Conservation (phyloP, 2,113 vertebrate genomes). For the Mormyrus lacerda region DNA sequence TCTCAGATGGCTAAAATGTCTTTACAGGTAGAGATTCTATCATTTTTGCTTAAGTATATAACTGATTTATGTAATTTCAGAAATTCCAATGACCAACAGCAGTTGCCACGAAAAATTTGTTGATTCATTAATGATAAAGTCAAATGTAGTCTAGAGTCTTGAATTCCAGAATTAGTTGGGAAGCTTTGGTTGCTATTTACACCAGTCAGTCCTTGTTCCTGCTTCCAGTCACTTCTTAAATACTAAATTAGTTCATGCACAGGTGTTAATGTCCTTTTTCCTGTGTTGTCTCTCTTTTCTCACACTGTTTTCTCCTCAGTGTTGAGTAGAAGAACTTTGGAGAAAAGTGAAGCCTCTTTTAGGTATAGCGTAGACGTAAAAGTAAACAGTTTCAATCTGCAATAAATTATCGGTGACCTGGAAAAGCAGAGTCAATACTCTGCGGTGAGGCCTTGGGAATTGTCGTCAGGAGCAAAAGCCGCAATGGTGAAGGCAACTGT, state of each 20-base stretch:
- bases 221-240: background rate
- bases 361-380: background rate
- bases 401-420: background rate
- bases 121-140: background rate
- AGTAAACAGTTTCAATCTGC: background rate
- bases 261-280: slow-evolving; percentile 1
- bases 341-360: background rate
- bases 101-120: background rate
- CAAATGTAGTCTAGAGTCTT: background rate
- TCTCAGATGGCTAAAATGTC: background rate
- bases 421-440: background rate
- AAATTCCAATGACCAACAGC: slow-evolving; percentile 1
- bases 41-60: background rate
- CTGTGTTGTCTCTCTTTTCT: background rate
- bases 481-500: background rate
- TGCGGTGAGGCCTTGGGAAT: background rate
- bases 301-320: background rate
- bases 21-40: background rate
- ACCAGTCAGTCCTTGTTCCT: background rate
- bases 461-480: slow-evolving; percentile 6
- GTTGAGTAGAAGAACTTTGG: background rate
- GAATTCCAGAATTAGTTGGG: background rate
- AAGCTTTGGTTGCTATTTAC: background rate
- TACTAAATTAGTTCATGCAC: background rate
- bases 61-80: background rate